phyloP scores from a whole-genome alignment of 2,888 invertebrate genomes.

The Oscheius onirici region DNA sequence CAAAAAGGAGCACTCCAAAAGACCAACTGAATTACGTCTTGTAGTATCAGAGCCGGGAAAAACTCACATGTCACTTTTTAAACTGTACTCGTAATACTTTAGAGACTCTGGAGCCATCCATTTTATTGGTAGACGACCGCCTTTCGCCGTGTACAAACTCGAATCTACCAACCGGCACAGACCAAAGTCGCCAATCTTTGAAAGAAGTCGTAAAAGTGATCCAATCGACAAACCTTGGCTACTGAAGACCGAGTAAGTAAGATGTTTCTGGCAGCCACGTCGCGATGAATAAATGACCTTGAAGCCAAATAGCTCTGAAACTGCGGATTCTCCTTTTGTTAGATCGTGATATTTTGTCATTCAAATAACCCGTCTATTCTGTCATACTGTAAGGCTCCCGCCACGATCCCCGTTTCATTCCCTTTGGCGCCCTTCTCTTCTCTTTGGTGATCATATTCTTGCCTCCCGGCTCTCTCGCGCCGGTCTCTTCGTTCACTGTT shows the following conservation, averaged over 20 bases:
- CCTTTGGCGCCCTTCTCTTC: too few species aligned
- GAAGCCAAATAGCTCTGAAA: constrained; percentile 45
- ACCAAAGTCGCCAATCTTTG: constrained; percentile 36
- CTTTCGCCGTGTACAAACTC: constrained; percentile 34
- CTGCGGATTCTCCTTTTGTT: background rate
- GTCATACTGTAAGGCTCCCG: too few species aligned
- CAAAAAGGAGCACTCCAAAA: constrained; percentile 34
- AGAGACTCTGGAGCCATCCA: constrained; percentile 38
- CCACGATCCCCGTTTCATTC: too few species aligned
- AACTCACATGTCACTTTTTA: constrained; percentile 34
- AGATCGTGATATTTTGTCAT: too few species aligned
- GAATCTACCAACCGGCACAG: constrained; percentile 32
- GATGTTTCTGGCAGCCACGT: constrained; percentile 57
- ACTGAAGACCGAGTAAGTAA: constrained; percentile 37
- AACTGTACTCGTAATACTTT: constrained; percentile 27
- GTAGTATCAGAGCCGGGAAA: background rate
- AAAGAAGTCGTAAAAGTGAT: background rate
- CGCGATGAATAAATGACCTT: constrained; percentile 52
- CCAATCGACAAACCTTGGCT: constrained; percentile 22
- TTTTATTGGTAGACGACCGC: constrained; percentile 37
- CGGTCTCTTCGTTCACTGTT: too few species aligned
- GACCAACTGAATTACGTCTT: constrained; percentile 33
- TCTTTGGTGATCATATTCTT: too few species aligned
- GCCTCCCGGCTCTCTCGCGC: too few species aligned
- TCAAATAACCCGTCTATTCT: too few species aligned